Evolutionary conservation across 2,113 vertebrate genomes (phyloP), one percentile per base, ranked within the genome.

Genomic region (Abramis brama): DNA sequence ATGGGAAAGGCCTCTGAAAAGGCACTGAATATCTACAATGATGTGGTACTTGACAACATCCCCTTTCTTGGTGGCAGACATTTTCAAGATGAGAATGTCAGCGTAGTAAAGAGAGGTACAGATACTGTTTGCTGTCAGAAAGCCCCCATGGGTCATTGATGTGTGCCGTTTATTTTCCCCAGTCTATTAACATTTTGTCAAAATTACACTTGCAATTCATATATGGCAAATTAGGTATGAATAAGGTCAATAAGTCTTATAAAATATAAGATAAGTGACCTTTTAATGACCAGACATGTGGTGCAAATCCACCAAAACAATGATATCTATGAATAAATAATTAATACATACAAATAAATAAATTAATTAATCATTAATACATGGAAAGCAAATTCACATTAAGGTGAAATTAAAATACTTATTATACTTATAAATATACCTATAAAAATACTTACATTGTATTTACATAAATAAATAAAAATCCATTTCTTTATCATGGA

Each of bases 11-110:
- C 25, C 52, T 43, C 23, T 76, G 73, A 47, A 55, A 5, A 79
- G 43, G 30, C 33, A 68, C 52, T n/a, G 55, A 83, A 50, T 52
- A 23, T 19, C 21, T 39, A 60, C 19, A 23, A 11, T 27, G 36
- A 66, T 79, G 75, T 43, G 74, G 55, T 27, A 66, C 23, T 43
- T 81, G 30, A 50, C 59, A 81, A 30, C 9, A 43, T 62, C 12
- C 7, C 7, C 45, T 76, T 27, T 13, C n/a, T 55, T 52, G 8
- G 6, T 77, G 47, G 74, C 74, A 77, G 75, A 19, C 4, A 15
- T 33, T 55, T 52, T 55, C 19, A n/a, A 73, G 12, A 64, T 62
- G 30, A 50, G n/a, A 52, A 43, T 70, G 39, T 52, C 25, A 12
- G 25, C 11, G 39, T 64, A 15, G 23, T 64, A 27, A 47, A 75